These are phyloP conservation scores for Astropecten irregularis DNA, from an alignment of 53 echinoderm and acorn worm genomes.

Conservation along the genomic window DNA sequence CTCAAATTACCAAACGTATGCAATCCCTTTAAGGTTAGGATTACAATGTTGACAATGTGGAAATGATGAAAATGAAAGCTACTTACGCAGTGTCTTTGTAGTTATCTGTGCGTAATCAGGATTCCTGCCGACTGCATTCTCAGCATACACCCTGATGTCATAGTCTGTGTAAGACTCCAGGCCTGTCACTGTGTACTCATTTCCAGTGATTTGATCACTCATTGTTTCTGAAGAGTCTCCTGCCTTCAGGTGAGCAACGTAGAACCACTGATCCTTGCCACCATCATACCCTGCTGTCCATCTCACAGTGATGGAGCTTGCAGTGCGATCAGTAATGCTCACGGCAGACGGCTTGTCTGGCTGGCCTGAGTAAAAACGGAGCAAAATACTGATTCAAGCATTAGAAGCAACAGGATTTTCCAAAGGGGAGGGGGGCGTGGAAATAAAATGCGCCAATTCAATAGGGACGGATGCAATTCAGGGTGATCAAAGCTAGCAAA, in stretches of 20 bases:
- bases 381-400: not conserved
- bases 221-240: not conserved
- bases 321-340: not conserved
- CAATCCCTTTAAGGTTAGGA: no score
- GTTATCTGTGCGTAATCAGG: not conserved
- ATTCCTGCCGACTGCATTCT: not conserved
- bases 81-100: not conserved
- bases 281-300: constrained; percentile 22
- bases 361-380: not conserved
- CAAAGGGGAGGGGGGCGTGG: no score
- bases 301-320: constrained; percentile 12
- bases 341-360: not conserved
- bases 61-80: not conserved
- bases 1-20: no score
- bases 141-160: constrained; percentile 32
- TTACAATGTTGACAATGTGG: no score
- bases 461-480: no score
- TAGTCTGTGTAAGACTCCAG: constrained; percentile 13
- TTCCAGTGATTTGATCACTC: not conserved
- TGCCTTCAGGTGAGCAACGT: not conserved
- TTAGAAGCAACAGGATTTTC: not conserved
- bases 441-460: no score
- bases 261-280: constrained; percentile 7
- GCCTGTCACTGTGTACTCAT: not conserved
- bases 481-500: no score